A percentile compares a stretch with the other conserved stretches of the same genome.
Evolutionary conservation across 2,797 vertebrate species (phyloP).

Genomic region (Thaleichthys pacificus): DNA sequence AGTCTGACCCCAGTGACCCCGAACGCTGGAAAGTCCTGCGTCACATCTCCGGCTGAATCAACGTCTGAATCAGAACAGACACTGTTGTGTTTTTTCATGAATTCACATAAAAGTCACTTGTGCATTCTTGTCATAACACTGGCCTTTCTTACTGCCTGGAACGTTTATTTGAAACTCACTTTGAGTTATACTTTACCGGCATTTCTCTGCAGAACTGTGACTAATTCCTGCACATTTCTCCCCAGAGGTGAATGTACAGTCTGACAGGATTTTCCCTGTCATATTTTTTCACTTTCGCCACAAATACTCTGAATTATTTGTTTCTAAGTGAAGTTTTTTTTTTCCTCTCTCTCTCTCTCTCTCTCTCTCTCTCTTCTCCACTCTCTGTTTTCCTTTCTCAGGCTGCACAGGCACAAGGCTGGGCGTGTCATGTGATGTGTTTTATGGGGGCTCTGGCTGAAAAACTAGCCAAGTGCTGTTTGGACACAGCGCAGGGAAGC

Average conservation of each 20-base stretch:
- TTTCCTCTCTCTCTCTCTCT: background rate
- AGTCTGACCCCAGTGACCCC: background rate
- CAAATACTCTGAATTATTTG: slow-evolving; percentile 61
- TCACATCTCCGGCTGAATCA: slow-evolving; percentile 2
- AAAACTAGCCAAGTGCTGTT: slow-evolving; percentile 49
- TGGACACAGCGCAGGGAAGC: slow-evolving; percentile 51
- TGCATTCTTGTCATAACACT: slow-evolving; percentile 57
- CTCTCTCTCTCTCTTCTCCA: slow-evolving; percentile 6
- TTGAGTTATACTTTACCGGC: slow-evolving; percentile 37
- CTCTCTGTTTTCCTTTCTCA: slow-evolving; percentile 14
- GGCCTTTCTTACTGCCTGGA: slow-evolving; percentile 28
- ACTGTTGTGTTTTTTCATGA: slow-evolving; percentile 35
- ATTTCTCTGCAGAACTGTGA: slow-evolving; percentile 36
- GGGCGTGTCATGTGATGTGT: slow-evolving; percentile 54
- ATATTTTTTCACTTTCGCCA: slow-evolving; percentile 46
- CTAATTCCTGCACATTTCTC: slow-evolving; percentile 54
- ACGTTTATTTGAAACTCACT: slow-evolving; percentile 47
- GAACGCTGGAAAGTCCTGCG: background rate
- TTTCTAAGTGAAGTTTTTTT: slow-evolving; percentile 31
- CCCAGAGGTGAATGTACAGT: slow-evolving; percentile 42
- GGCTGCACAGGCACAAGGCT: slow-evolving; percentile 38
- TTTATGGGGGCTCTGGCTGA: slow-evolving; percentile 66
- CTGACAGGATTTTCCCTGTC: slow-evolving; percentile 42
- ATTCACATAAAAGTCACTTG: slow-evolving; percentile 49
- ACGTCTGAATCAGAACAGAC: slow-evolving; percentile 2